Evolutionary conservation across 2,113 vertebrate genomes (phyloP).

Genomic region (Notechis scutatus): DNA sequence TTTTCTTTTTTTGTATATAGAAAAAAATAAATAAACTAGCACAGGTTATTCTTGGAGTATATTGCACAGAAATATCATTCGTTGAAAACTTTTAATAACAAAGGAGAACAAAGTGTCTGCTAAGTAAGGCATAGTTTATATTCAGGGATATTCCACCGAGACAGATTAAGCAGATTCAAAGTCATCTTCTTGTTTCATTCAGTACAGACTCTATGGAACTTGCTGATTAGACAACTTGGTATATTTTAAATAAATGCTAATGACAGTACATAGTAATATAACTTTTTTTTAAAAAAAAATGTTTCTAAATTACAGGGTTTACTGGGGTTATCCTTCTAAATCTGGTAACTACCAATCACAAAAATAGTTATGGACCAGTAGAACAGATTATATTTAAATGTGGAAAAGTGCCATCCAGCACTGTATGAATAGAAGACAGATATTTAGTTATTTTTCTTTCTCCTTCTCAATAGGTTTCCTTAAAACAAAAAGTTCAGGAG

Average conservation of each 20-base stretch:
- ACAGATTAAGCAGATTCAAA: conserved; percentile 11
- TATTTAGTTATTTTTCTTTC: too few relatives aligned
- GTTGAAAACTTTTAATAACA: not conserved
- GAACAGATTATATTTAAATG: not conserved
- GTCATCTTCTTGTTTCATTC: not conserved
- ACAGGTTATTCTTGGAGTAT: not conserved
- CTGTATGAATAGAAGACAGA: not conserved
- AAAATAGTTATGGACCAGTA: not conserved
- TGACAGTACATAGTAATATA: not conserved
- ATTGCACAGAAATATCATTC: not conserved
- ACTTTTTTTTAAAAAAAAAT: not conserved
- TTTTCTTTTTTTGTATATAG: not conserved
- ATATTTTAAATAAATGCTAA: not conserved
- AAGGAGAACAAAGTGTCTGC: not conserved
- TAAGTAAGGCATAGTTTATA: not conserved
- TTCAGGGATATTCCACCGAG: not conserved
- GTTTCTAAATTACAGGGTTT: not conserved
- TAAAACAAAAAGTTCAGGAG: not conserved
- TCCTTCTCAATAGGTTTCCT: not conserved
- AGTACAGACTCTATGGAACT: not conserved
- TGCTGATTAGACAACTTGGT: not conserved
- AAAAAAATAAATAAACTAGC: conserved; percentile 9
- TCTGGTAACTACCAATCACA: not conserved
- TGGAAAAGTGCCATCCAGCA: not conserved
- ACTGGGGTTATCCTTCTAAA: not conserved